phyloP scores from a whole-genome alignment of 2,113 vertebrate species.

The Nyctibius bracteatus region DNA sequence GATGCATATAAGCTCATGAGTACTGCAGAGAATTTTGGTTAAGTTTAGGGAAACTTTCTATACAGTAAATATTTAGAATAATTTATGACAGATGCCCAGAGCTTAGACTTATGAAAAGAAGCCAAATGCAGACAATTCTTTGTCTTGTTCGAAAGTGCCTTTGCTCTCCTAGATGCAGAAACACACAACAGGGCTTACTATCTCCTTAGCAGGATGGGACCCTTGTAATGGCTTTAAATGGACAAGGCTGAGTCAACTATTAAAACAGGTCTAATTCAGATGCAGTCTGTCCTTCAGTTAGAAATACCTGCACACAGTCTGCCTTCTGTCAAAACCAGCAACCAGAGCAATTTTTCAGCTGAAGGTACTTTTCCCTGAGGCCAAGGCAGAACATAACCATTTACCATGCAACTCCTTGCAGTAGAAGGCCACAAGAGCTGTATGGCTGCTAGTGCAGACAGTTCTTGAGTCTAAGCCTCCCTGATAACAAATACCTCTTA shows the following conservation, averaged over 20 bases:
- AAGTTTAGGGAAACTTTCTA: background rate
- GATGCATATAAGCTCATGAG: background rate
- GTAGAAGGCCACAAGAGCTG: background rate
- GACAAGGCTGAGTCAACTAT: background rate
- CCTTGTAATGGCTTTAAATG: background rate
- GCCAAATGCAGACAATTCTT: background rate
- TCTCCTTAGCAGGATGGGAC: background rate
- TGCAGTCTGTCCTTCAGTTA: background rate
- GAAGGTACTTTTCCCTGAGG: background rate
- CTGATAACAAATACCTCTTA: background rate
- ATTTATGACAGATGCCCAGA: background rate
- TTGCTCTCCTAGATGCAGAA: background rate
- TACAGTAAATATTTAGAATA: background rate
- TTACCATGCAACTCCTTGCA: background rate
- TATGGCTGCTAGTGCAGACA: background rate
- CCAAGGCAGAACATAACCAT: background rate
- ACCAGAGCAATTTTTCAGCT: slow-evolving; percentile 5
- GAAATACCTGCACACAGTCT: background rate
- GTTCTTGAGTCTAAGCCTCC: background rate
- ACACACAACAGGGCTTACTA: background rate
- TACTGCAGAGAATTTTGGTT: background rate
- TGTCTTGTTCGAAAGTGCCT: background rate
- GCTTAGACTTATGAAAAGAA: background rate
- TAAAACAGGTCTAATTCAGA: background rate
- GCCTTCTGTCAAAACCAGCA: background rate